Percentiles rank a stretch among this genome's conserved stretches.
Evolutionary conservation across 2,888 invertebrate species (phyloP).

Genomic region (Lycophotia porphyrea): DNA sequence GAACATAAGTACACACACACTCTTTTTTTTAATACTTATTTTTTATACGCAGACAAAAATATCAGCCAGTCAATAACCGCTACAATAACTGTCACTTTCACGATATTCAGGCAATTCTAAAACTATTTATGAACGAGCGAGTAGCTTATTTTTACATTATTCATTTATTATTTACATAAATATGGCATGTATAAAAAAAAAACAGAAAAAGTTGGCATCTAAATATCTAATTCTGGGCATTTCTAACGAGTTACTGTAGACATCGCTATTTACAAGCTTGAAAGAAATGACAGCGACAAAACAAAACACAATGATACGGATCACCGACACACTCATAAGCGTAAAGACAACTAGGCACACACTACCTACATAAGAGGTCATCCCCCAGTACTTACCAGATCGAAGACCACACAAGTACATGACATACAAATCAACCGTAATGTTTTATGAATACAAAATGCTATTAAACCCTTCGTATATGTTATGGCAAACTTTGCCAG

Average conservation of each 20-base stretch:
- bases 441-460: conserved; percentile 72
- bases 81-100: neutral
- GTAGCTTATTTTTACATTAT: neutral
- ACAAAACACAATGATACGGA: neutral
- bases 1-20: too few species aligned
- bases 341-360: neutral
- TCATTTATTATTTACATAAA: too few species aligned
- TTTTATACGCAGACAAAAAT: neutral
- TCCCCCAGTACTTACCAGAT: neutral
- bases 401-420: conserved; percentile 12
- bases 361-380: neutral
- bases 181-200: too few species aligned
- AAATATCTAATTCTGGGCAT: neutral
- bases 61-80: neutral
- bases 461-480: conserved; percentile 67
- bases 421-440: conserved; percentile 64
- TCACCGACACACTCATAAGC: neutral
- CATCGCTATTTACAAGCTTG: neutral
- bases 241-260: neutral
- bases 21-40: too few species aligned
- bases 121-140: too few species aligned
- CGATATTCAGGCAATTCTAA: too few species aligned
- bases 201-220: neutral
- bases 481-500: conserved; percentile 70
- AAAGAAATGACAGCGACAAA: neutral